Percentiles rank a stretch among this genome's conserved stretches.
Evolutionary conservation across 1,140 invertebrate species (phyloP).

Genomic region (Chrysoperla carnea): DNA sequence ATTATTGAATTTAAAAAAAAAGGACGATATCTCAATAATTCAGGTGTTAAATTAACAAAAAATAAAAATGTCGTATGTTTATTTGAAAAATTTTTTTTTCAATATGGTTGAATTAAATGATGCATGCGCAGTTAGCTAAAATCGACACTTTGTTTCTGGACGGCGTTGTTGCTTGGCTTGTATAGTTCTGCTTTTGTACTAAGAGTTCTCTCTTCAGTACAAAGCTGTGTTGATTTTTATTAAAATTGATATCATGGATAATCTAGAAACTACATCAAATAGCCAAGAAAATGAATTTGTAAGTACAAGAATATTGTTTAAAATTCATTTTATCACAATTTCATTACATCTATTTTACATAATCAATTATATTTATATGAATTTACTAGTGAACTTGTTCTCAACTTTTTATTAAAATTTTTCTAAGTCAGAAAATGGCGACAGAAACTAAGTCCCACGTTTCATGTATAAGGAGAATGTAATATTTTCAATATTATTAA

Average conservation of each 20-base stretch:
- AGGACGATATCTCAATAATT: too few relatives aligned
- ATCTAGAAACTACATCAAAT: constrained; percentile 8
- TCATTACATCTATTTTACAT: constrained; percentile 5
- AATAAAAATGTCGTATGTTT: too few relatives aligned
- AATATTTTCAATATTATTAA: neutral
- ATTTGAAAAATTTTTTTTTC: too few relatives aligned
- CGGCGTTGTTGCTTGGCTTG: constrained; percentile 4
- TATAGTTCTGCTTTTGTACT: constrained; percentile 5
- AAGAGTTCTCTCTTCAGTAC: constrained; percentile 5
- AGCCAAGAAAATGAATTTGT: constrained; percentile 13
- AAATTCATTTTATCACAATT: constrained; percentile 10
- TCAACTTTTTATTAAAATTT: constrained; percentile 38
- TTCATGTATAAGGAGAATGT: constrained; percentile 4
- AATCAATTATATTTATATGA: constrained; percentile 10
- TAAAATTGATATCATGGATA: constrained; percentile 18
- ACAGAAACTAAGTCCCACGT: constrained; percentile 47
- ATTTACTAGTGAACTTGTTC: constrained; percentile 16
- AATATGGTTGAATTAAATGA: too few relatives aligned
- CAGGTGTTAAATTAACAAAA: too few relatives aligned
- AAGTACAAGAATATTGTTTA: constrained; percentile 12
- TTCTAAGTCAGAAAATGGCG: constrained; percentile 77
- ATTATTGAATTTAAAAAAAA: too few relatives aligned
- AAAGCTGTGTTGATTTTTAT: constrained; percentile 4
- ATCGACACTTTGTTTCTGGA: constrained; percentile 12
- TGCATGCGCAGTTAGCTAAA: constrained; percentile 11